Evolutionary conservation across 2,888 invertebrate genomes (phyloP).

Genomic region (Troides aeacus): DNA sequence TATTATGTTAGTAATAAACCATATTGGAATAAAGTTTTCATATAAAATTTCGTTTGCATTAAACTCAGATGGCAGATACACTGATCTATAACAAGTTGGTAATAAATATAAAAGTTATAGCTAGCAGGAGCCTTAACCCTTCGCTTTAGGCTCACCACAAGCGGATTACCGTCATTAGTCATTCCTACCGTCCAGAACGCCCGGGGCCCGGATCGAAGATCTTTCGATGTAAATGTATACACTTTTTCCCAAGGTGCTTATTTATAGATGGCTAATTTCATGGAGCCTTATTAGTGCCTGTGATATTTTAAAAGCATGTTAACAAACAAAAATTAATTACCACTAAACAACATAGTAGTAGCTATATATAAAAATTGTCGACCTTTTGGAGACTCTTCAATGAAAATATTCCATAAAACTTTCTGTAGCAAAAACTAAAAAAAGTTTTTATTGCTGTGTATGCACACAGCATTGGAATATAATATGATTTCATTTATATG

Average conservation of each 20-base stretch:
- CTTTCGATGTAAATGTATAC: conserved; percentile 52
- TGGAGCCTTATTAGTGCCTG: conserved; percentile 15
- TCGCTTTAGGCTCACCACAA: conserved; percentile 75
- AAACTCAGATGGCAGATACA: conserved; percentile 51
- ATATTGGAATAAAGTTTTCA: too few relatives aligned
- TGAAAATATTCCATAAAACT: too few relatives aligned
- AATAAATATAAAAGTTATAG: conserved; percentile 72
- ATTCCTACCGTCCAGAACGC: conserved; percentile 72
- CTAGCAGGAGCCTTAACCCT: conserved; percentile 72
- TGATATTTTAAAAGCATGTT: conserved; percentile 14
- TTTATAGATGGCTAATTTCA: conserved; percentile 38
- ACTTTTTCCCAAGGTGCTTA: conserved; percentile 52
- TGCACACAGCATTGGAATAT: too few relatives aligned
- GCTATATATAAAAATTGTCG: too few relatives aligned
- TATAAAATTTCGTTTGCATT: neutral
- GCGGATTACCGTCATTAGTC: conserved; percentile 77
- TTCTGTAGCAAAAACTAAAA: too few relatives aligned
- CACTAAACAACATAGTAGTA: too few relatives aligned
- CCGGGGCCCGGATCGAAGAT: conserved; percentile 54
- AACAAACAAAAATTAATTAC: conserved; percentile 12
- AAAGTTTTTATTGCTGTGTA: too few relatives aligned
- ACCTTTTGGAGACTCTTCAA: too few relatives aligned
- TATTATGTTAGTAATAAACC: too few relatives aligned
- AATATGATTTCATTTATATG: too few relatives aligned
- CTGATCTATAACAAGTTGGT: conserved; percentile 54